phyloP scores from a whole-genome alignment of 1,140 invertebrate genomes.

The Chelonus insularis region DNA sequence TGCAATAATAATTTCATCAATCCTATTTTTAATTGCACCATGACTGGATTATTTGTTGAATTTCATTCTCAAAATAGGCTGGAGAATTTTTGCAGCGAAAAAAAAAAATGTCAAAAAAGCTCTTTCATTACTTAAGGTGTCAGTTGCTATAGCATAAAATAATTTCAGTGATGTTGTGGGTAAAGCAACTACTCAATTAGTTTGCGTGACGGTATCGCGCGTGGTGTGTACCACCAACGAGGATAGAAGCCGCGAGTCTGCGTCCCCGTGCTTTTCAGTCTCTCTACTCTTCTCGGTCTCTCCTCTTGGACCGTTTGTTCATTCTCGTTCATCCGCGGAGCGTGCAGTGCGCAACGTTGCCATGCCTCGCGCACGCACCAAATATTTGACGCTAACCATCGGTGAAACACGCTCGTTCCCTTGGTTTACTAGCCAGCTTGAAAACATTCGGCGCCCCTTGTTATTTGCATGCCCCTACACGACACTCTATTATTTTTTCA shows the following conservation, averaged over 20 bases:
- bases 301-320: background rate
- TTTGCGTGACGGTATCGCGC: constrained; percentile 48
- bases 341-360: constrained; percentile 49
- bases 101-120: too few relatives aligned
- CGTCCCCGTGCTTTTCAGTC: too few relatives aligned
- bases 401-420: constrained; percentile 51
- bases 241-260: constrained; percentile 14
- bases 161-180: constrained; percentile 14
- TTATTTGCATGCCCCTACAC: constrained; percentile 58
- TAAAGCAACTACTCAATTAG: constrained; percentile 54
- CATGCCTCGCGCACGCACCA: constrained; percentile 53
- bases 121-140: too few relatives aligned
- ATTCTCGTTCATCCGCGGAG: constrained; percentile 17
- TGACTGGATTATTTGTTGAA: too few relatives aligned
- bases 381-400: constrained; percentile 61
- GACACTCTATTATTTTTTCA: constrained; percentile 5
- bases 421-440: constrained; percentile 53
- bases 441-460: constrained; percentile 56
- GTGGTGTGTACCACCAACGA: constrained; percentile 35
- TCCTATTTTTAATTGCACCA: too few relatives aligned
- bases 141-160: background rate
- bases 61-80: too few relatives aligned
- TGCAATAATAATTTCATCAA: too few relatives aligned
- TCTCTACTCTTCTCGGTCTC: constrained; percentile 13
- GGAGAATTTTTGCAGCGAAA: too few relatives aligned